Evolutionary conservation across 64 coral and sea anemone genomes (phyloP).

Genomic region (Cladopsammia gracilis): DNA sequence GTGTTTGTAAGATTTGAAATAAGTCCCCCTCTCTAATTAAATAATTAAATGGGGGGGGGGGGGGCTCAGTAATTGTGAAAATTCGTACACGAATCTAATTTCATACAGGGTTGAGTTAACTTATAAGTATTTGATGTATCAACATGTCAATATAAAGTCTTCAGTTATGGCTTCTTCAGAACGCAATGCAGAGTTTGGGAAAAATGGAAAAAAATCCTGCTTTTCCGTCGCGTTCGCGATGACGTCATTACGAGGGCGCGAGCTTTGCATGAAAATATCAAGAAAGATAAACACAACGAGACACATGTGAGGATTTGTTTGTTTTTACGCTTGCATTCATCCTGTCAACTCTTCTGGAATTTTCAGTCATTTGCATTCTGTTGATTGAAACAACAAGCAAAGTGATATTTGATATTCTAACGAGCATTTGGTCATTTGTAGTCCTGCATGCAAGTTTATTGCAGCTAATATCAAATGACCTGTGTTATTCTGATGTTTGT

Average conservation of each 20-base stretch:
- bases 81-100: no score
- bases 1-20: no score
- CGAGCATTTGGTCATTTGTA: neutral
- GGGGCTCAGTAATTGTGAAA: no score
- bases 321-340: neutral
- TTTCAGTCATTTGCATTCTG: conserved; percentile 15
- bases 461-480: neutral
- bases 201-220: neutral
- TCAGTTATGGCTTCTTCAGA: no score
- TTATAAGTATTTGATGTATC: no score
- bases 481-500: neutral
- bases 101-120: no score
- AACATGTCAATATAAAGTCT: no score
- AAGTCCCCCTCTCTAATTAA: no score
- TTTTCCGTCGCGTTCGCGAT: neutral
- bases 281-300: neutral
- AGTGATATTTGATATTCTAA: conserved; percentile 3
- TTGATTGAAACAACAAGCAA: conserved; percentile 23
- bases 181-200: no score
- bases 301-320: conserved; percentile 23
- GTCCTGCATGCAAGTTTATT: neutral
- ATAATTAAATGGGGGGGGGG: no score
- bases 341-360: conserved; percentile 6
- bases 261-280: neutral
- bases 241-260: conserved; percentile 22